Percentiles rank a stretch among this genome's conserved stretches.
These are phyloP conservation scores for Synergus umbraculus DNA, from an alignment of 2,888 invertebrate species.

Conservation along the genomic window DNA sequence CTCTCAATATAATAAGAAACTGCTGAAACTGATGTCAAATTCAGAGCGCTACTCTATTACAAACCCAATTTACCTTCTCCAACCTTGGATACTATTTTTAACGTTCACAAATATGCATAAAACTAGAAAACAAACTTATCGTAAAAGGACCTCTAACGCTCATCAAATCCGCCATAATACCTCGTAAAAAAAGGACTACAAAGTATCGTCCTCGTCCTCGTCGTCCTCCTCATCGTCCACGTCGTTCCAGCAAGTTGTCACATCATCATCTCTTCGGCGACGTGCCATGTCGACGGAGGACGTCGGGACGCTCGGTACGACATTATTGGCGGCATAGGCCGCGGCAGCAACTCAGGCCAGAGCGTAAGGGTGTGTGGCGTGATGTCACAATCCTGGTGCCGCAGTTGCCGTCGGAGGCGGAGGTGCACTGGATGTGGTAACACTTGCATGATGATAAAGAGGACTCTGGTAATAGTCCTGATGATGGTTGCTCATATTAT, in stretches of 20 bases:
- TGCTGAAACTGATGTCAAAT: neutral
- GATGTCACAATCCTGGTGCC: constrained; percentile 93
- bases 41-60: neutral
- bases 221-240: constrained; percentile 56
- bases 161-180: neutral
- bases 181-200: neutral
- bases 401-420: constrained; percentile 78
- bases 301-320: constrained; percentile 37
- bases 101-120: neutral
- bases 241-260: constrained; percentile 54
- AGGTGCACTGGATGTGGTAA: constrained; percentile 66
- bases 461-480: constrained; percentile 88
- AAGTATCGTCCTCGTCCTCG: constrained; percentile 43
- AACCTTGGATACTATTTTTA: neutral
- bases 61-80: neutral
- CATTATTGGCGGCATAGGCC: constrained; percentile 54
- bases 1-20: too few species aligned
- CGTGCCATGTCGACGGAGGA: constrained; percentile 5
- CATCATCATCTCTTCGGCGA: neutral
- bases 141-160: neutral
- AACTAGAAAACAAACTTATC: constrained; percentile 9
- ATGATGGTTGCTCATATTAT: constrained; percentile 76
- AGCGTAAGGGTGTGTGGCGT: constrained; percentile 82
- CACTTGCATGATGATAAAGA: constrained; percentile 81
- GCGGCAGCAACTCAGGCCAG: constrained; percentile 85